Evolutionary conservation across 2,113 vertebrate species (phyloP).

Genomic region (Mobula hypostoma): DNA sequence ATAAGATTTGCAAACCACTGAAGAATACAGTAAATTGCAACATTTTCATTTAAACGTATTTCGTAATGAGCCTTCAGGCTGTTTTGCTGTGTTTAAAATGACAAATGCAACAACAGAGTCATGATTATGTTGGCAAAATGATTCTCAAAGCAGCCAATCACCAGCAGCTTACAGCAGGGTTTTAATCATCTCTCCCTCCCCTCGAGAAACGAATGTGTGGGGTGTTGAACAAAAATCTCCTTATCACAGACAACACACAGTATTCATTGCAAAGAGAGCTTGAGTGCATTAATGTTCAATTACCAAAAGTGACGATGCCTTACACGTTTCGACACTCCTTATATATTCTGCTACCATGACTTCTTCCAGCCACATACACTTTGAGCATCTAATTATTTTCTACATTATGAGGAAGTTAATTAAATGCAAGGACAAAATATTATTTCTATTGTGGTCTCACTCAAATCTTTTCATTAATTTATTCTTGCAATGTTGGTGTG

Average conservation of each 20-base stretch:
- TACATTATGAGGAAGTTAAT: neutral
- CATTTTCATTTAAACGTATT: neutral
- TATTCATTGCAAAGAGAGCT: neutral
- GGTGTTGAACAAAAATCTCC: slow-evolving; percentile 43
- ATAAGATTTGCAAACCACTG: neutral
- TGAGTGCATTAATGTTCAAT: neutral
- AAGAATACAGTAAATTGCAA: neutral
- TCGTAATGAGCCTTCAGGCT: neutral
- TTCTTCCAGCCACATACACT: neutral
- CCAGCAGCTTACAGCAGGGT: neutral
- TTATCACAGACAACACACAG: neutral
- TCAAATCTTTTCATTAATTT: neutral
- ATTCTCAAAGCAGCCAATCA: neutral
- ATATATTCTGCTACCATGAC: neutral
- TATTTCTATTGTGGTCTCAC: neutral
- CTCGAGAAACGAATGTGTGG: slow-evolving; percentile 41
- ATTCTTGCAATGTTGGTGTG: too few relatives aligned
- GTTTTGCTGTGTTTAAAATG: neutral
- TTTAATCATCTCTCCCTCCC: slow-evolving; percentile 1
- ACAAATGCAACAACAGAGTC: neutral
- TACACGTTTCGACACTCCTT: neutral
- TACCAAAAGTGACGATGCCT: neutral
- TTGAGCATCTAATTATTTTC: neutral
- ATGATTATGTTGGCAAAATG: neutral
- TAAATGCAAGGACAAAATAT: neutral